A percentile compares a stretch with the other conserved stretches of the same genome.
phyloP scores from a whole-genome alignment of 2,888 invertebrate genomes.

The Syritta pipiens region DNA sequence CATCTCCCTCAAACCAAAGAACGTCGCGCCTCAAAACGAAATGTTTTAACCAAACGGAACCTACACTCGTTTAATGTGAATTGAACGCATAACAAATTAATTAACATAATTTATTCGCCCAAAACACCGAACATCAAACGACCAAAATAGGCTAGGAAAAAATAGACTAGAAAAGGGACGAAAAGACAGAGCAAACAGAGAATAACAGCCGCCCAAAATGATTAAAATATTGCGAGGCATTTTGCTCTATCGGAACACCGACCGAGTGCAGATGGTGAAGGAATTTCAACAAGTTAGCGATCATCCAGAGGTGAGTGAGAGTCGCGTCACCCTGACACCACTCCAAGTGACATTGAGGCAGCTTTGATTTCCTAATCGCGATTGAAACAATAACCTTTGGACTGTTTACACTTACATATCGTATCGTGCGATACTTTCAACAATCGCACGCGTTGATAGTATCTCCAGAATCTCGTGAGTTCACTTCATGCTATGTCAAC shows the following conservation, averaged over 20 bases:
- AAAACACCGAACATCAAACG: no score
- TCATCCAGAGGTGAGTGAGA: constrained; percentile 83
- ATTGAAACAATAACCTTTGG: constrained; percentile 42
- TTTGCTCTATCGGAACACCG: constrained; percentile 91
- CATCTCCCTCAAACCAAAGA: not conserved
- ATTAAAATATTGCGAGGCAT: constrained; percentile 93
- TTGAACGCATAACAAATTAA: constrained; percentile 34
- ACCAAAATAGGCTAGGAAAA: constrained; percentile 3
- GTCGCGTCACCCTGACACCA: not conserved
- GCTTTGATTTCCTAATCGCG: constrained; percentile 15
- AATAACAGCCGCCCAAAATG: constrained; percentile 81
- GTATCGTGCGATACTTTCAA: constrained; percentile 33
- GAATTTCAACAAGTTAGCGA: constrained; percentile 94
- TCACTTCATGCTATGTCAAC: no score
- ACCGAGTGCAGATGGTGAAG: constrained; percentile 92
- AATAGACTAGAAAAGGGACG: not conserved
- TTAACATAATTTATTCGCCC: constrained; percentile 39
- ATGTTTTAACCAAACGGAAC: constrained; percentile 34
- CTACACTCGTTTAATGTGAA: constrained; percentile 40
- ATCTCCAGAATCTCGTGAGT: no score
- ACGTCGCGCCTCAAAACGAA: constrained; percentile 14
- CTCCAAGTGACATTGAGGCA: not conserved
- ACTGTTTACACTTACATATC: constrained; percentile 50
- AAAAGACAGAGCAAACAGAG: not conserved
- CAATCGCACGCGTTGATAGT: not conserved